Evolutionary conservation across 2,888 invertebrate genomes (phyloP).

Genomic region (Eugnorisma glareosa): DNA sequence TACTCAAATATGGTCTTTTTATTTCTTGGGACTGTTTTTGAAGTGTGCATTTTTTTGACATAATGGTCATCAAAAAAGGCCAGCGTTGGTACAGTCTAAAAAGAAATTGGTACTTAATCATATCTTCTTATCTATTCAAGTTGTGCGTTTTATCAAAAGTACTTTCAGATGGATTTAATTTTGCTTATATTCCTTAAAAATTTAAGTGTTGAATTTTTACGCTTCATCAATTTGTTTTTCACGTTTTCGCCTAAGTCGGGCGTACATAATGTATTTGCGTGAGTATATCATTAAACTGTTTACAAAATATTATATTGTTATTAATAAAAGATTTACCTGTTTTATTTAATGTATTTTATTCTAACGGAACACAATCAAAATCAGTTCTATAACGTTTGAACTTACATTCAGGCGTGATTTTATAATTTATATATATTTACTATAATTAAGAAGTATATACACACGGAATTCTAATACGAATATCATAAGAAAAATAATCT

Average conservation of each 20-base stretch:
- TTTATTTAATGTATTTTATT: constrained; percentile 55
- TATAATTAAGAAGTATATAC: constrained; percentile 54
- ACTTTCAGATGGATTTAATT: not conserved
- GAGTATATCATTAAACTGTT: not conserved
- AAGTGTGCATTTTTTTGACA: no score
- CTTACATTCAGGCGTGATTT: constrained; percentile 65
- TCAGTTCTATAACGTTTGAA: constrained; percentile 67
- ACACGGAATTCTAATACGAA: constrained; percentile 53
- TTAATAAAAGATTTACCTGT: constrained; percentile 47
- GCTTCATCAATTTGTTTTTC: not conserved
- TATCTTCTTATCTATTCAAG: not conserved
- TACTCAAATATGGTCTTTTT: not conserved
- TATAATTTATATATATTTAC: constrained; percentile 50
- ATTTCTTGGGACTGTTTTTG: not conserved
- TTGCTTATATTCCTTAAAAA: not conserved
- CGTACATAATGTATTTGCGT: not conserved
- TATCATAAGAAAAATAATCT: constrained; percentile 62
- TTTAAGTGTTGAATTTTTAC: not conserved
- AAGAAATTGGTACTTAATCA: not conserved
- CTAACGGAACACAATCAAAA: constrained; percentile 66
- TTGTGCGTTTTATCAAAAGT: constrained; percentile 1
- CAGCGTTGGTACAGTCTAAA: not conserved
- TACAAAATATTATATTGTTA: not conserved
- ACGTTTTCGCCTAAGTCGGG: not conserved
- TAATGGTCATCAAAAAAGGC: not conserved